Conservation (phyloP, 2,797 vertebrate genomes). For the Xiphophorus birchmanni region DNA sequence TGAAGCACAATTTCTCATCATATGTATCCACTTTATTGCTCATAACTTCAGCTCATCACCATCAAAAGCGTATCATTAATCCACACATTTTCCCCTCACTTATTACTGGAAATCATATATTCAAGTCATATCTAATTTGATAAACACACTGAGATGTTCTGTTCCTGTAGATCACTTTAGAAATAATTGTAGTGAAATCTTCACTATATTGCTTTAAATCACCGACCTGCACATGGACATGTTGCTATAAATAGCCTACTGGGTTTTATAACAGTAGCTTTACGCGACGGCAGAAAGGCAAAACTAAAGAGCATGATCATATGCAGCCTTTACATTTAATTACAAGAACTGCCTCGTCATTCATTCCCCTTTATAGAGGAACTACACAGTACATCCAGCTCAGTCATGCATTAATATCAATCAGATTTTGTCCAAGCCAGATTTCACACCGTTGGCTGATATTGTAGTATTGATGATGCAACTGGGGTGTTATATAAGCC, state of each 20-base stretch:
- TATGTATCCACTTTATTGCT: conserved; percentile 13
- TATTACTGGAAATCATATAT: conserved; percentile 43
- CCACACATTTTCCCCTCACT: conserved; percentile 26
- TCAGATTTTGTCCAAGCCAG: conserved; percentile 10
- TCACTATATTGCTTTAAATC: conserved; percentile 55
- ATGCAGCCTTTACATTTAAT: conserved; percentile 39
- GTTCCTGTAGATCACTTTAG: conserved; percentile 51
- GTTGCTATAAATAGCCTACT: conserved; percentile 72
- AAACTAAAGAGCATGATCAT: conserved; percentile 31
- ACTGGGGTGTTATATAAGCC: neutral
- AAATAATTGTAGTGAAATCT: conserved; percentile 58
- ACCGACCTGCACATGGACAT: conserved; percentile 58
- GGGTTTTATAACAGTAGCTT: conserved; percentile 59
- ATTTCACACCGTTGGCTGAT: neutral
- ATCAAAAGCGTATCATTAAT: conserved; percentile 39
- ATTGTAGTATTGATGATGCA: conserved; percentile 5
- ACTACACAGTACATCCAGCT: conserved; percentile 3
- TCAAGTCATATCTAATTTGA: conserved; percentile 57
- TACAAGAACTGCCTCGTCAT: conserved; percentile 28
- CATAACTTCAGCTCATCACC: conserved; percentile 24
- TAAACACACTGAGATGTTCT: conserved; percentile 41
- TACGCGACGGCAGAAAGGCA: conserved; percentile 45
- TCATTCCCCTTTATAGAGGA: conserved; percentile 25
- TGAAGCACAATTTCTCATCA: conserved; percentile 42
- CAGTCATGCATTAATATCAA: conserved; percentile 17